Percentiles rank a stretch among this genome's conserved stretches.
phyloP scores from a whole-genome alignment of 2,888 invertebrate genomes.

The Atrina japonica region DNA sequence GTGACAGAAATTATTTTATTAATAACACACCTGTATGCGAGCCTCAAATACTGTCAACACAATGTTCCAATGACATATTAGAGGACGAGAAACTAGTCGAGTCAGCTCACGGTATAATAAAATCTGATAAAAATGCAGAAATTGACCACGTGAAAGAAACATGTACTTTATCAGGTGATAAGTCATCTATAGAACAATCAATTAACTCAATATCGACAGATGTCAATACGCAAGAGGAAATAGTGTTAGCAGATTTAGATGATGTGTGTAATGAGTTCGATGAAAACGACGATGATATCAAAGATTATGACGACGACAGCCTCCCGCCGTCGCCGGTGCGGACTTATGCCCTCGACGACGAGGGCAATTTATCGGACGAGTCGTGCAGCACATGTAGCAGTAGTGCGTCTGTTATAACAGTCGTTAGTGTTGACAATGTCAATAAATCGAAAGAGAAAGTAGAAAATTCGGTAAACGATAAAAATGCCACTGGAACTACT shows the following conservation, averaged over 20 bases:
- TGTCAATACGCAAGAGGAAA: too few species aligned
- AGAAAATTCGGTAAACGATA: neutral
- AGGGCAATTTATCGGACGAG: slow-evolving; percentile 59
- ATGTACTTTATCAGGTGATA: too few species aligned
- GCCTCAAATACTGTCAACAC: neutral
- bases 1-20: neutral
- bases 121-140: too few species aligned
- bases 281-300: slow-evolving; percentile 35
- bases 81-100: too few species aligned
- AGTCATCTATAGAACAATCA: too few species aligned
- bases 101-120: too few species aligned
- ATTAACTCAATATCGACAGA: too few species aligned
- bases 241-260: neutral
- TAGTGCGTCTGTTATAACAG: slow-evolving; percentile 63
- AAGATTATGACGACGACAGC: slow-evolving; percentile 50
- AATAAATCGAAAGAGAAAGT: slow-evolving; percentile 13
- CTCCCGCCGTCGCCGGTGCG: slow-evolving; percentile 56
- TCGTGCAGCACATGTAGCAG: slow-evolving; percentile 53
- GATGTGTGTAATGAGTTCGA: slow-evolving; percentile 18
- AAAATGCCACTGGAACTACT: neutral
- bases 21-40: slow-evolving; percentile 3
- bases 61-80: too few species aligned
- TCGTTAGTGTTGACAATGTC: slow-evolving; percentile 57
- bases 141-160: too few species aligned
- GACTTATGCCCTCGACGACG: slow-evolving; percentile 57